Evolutionary conservation across 2,113 vertebrate species (phyloP).

Genomic region (Ellobius talpinus): DNA sequence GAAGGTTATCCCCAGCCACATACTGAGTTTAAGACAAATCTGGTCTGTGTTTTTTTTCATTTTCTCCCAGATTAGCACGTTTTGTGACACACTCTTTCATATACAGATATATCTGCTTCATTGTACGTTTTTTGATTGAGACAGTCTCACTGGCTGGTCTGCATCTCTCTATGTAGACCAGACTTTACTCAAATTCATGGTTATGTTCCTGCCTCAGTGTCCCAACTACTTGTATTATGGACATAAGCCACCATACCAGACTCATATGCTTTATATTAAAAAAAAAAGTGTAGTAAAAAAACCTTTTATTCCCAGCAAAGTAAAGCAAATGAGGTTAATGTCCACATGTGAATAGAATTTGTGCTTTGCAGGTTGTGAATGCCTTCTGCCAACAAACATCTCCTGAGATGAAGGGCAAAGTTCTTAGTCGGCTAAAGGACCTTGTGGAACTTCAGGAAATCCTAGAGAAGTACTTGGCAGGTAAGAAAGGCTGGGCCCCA

Average conservation of each 20-base stretch:
- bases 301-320: not conserved
- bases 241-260: not conserved
- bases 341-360: slow-evolving; percentile 58
- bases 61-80: not conserved
- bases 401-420: slow-evolving; percentile 95
- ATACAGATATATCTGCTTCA: not conserved
- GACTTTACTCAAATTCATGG: not conserved
- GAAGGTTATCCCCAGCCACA: not conserved
- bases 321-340: not conserved
- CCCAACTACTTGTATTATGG: not conserved
- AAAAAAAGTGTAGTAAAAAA: not conserved
- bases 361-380: slow-evolving; percentile 91
- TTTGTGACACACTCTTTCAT: not conserved
- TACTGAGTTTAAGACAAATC: not conserved
- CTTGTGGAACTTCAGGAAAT: slow-evolving; percentile 93
- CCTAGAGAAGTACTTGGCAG: slow-evolving; percentile 92
- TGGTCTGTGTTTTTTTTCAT: not conserved
- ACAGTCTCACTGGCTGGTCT: not conserved
- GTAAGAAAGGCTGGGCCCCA: slow-evolving; percentile 80
- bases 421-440: slow-evolving; percentile 94
- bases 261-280: not conserved
- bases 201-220: not conserved
- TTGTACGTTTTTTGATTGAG: not conserved
- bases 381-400: slow-evolving; percentile 94
- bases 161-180: not conserved